Conservation (phyloP, 2,113 vertebrate species). For the Rhinoderma darwinii region DNA sequence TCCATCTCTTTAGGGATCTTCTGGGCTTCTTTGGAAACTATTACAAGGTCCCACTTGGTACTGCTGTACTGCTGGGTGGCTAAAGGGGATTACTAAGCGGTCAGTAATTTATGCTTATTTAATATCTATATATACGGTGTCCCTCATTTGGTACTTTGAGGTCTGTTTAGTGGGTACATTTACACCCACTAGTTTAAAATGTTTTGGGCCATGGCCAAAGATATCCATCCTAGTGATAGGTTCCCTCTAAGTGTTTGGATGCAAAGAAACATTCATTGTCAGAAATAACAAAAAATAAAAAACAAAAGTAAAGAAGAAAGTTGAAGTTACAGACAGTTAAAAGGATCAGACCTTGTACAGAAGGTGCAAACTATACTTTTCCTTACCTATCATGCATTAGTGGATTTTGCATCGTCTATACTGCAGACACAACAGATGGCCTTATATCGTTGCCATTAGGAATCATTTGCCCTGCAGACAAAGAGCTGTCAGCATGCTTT, state of each 20-base stretch:
- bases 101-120: too few relatives aligned
- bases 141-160: neutral
- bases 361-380: neutral
- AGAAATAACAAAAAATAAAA: neutral
- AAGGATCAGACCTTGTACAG: neutral
- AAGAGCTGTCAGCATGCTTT: slow-evolving; percentile 14
- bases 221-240: neutral
- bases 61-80: too few relatives aligned
- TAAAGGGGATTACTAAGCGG: too few relatives aligned
- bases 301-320: neutral
- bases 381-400: neutral
- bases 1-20: too few relatives aligned
- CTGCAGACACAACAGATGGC: slow-evolving; percentile 29
- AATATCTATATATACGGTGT: too few relatives aligned
- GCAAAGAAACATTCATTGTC: neutral
- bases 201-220: neutral
- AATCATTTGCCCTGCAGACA: slow-evolving; percentile 25
- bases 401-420: neutral
- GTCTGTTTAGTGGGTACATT: neutral
- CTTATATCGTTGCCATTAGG: slow-evolving; percentile 18
- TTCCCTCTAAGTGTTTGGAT: neutral
- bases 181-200: neutral
- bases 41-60: too few relatives aligned
- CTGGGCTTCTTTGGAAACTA: too few relatives aligned
- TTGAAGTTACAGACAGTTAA: neutral